Base-by-base conservation (phyloP, 2,797 vertebrate genomes). In the Amniataba percoides region DNA sequence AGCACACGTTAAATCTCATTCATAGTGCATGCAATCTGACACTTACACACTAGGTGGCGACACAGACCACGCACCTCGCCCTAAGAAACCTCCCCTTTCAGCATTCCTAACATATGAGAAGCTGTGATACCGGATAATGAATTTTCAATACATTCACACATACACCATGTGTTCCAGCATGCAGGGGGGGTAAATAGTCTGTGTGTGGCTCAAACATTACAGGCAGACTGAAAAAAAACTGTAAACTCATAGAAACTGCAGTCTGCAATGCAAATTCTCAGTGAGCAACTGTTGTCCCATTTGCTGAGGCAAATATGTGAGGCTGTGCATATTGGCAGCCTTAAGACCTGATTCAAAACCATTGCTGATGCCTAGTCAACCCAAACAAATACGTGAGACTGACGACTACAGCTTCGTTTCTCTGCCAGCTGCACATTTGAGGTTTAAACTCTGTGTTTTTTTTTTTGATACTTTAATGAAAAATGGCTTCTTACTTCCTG, bases 91-190 rank as follows among this genome's bases (percentile, higher is more conserved):
- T 39, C 64, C 56, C 43, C n/a, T n/a, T 51, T 34, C 60, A 75
- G 87, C 87, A 90, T 86, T 90, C 75, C 85, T 63, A 72, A 86
- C 77, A 53, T 61, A 67, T 90, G 87, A 94, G 77, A 77, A 74
- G 74, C 79, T 71, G 53, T 59, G 48, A 87, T 56, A 48, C 66
- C 71, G 81, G 80, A 87, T 91, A 89, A 93, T 92, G 82, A 59
- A 89, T 94, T 94, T 91, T 88, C 89, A 94, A 70, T 89, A 80
- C 83, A 83, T 85, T 86, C 74, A 78, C 76, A 89, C 85, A 81
- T 79, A 71, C 76, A 69, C 64, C 65, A 77, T 71, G 68, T 84
- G 82, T 83, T 89, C 81, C 42, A 83, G 62, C 51, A 59, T 68
- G 67, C 77, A 70, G 73, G 45, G 71, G 77, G 74, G 77, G 77